Conservation (phyloP, 1,140 invertebrate species). For the Sitodiplosis mosellana region DNA sequence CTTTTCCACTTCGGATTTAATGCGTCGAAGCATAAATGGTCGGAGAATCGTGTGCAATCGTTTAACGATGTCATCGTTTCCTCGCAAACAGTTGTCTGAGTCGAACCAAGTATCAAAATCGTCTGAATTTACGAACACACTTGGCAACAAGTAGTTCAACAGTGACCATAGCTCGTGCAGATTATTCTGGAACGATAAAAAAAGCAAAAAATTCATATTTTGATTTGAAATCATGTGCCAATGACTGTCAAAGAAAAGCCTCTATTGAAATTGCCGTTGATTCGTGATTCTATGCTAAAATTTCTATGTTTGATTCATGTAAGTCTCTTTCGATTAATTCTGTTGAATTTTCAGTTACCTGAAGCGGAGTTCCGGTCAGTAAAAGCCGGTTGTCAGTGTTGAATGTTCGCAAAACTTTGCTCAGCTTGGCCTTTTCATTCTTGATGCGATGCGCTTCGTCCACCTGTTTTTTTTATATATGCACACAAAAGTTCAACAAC, state of each 20-base stretch:
- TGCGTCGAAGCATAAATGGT: constrained; percentile 77
- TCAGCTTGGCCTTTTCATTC: constrained; percentile 76
- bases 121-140: constrained; percentile 74
- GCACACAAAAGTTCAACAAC: too few species aligned
- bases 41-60: constrained; percentile 76
- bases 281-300: too few species aligned
- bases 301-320: too few species aligned
- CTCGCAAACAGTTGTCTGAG: constrained; percentile 51
- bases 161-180: constrained; percentile 87
- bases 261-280: too few species aligned
- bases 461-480: too few species aligned
- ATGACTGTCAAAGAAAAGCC: too few species aligned
- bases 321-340: constrained; percentile 36
- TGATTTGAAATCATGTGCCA: too few species aligned
- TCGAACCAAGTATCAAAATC: constrained; percentile 86
- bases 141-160: constrained; percentile 92
- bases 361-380: constrained; percentile 52
- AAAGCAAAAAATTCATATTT: constrained; percentile 83
- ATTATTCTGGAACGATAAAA: constrained; percentile 95
- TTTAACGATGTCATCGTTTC: constrained; percentile 78
- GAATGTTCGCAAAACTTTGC: constrained; percentile 61
- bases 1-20: constrained; percentile 78
- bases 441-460: constrained; percentile 84
- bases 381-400: constrained; percentile 65
- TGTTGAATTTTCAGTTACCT: constrained; percentile 53